Conservation (phyloP, 2,113 vertebrate genomes). For the Ctenomys sociabilis region DNA sequence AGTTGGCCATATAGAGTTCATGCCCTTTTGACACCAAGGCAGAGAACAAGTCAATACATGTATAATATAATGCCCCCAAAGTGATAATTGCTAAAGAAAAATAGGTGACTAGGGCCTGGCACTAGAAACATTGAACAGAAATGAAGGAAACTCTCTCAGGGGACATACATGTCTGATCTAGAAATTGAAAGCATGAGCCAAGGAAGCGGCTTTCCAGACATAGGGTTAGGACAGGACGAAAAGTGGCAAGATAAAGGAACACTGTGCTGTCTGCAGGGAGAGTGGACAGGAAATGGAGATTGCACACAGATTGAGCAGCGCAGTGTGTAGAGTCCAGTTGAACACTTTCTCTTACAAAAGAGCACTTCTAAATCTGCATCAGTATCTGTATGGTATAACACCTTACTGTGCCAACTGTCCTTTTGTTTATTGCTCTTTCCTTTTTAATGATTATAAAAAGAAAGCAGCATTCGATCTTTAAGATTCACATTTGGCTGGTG, state of each 20-base stretch:
- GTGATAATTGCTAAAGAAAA: not conserved
- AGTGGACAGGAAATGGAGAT: not conserved
- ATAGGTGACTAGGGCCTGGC: not conserved
- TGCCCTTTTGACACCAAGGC: not conserved
- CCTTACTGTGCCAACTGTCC: not conserved
- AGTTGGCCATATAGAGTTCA: not conserved
- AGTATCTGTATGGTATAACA: not conserved
- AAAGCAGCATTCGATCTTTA: not conserved
- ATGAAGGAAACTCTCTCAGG: not conserved
- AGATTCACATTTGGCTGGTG: not conserved
- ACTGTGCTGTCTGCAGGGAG: not conserved
- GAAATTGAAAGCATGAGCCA: not conserved
- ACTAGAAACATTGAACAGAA: not conserved
- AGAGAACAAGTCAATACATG: not conserved
- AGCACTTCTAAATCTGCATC: not conserved
- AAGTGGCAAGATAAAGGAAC: not conserved
- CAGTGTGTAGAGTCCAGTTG: accelerated
- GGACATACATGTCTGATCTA: not conserved
- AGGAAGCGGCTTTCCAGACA: not conserved
- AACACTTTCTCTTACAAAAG: not conserved
- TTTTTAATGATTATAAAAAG: slow-evolving; percentile 39
- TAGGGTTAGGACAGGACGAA: not conserved
- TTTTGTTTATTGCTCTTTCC: not conserved
- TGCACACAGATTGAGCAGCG: too few relatives aligned
- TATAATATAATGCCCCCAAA: not conserved